A percentile compares a stretch with the other conserved stretches of the same genome.
Evolutionary conservation across 2,113 vertebrate species (phyloP).

Genomic region (Uria lomvia): DNA sequence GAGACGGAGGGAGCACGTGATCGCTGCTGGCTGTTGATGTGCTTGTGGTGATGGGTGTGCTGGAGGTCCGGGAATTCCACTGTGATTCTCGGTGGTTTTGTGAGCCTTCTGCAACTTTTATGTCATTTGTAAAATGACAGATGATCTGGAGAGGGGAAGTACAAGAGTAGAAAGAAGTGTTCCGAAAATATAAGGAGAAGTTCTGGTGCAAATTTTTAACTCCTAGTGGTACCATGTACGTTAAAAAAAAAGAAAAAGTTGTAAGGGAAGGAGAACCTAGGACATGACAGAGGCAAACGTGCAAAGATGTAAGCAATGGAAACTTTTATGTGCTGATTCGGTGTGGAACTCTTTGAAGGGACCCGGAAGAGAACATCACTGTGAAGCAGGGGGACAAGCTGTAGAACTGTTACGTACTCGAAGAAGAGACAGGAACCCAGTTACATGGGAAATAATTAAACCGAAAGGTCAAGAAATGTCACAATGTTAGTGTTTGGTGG

Average conservation of each 20-base stretch:
- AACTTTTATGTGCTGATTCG: neutral
- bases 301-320: neutral
- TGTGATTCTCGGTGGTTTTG: neutral
- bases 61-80: neutral
- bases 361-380: rapidly evolving
- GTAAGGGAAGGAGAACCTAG: rapidly evolving
- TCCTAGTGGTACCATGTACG: neutral
- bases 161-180: neutral
- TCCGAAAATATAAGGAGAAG: neutral
- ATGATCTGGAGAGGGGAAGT: neutral
- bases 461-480: too few relatives aligned
- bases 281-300: neutral
- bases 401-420: neutral
- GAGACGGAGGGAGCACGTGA: neutral
- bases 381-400: neutral
- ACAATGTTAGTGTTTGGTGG: neutral
- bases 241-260: neutral
- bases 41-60: neutral
- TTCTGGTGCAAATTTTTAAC: neutral
- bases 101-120: neutral
- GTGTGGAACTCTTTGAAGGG: neutral
- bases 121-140: neutral
- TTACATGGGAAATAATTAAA: too few relatives aligned
- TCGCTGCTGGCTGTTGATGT: neutral
- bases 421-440: too few relatives aligned